Conservation (phyloP, 2,888 invertebrate genomes). For the Branchellion lobata region DNA sequence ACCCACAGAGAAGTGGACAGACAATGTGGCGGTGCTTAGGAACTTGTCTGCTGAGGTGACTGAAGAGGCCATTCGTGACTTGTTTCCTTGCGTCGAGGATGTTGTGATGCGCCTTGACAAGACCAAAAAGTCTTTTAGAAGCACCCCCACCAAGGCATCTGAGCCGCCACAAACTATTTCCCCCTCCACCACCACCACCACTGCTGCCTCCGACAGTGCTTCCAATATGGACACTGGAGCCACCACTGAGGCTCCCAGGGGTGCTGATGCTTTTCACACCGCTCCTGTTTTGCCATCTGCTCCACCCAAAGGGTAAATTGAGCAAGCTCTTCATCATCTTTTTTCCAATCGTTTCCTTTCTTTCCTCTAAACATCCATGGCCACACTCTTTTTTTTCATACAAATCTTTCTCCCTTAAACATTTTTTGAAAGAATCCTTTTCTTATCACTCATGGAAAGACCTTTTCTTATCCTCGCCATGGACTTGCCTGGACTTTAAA, state of each 20-base stretch:
- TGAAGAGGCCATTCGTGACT: conserved; percentile 38
- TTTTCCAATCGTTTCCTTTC: neutral
- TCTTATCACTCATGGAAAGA: too few relatives aligned
- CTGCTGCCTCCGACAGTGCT: neutral
- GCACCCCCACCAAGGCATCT: neutral
- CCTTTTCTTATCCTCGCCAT: too few relatives aligned
- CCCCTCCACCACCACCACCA: neutral
- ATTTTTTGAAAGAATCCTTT: neutral
- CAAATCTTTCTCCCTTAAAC: too few relatives aligned
- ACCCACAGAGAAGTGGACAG: conserved; percentile 45
- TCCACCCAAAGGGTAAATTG: conserved; percentile 5
- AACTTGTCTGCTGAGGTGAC: conserved; percentile 39
- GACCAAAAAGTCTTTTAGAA: neutral
- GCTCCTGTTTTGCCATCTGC: conserved; percentile 3
- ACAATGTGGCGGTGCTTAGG: conserved; percentile 43
- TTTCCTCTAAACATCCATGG: neutral
- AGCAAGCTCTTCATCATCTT: neutral
- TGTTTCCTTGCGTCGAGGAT: conserved; percentile 43
- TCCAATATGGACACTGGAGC: neutral
- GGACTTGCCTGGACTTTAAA: too few relatives aligned
- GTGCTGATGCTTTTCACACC: neutral
- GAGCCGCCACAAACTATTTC: neutral
- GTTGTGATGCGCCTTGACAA: conserved; percentile 40
- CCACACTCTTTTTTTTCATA: neutral
- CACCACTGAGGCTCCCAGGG: neutral